Evolutionary conservation across 2,888 invertebrate genomes (phyloP).

Genomic region (Metallyticus violacea): DNA sequence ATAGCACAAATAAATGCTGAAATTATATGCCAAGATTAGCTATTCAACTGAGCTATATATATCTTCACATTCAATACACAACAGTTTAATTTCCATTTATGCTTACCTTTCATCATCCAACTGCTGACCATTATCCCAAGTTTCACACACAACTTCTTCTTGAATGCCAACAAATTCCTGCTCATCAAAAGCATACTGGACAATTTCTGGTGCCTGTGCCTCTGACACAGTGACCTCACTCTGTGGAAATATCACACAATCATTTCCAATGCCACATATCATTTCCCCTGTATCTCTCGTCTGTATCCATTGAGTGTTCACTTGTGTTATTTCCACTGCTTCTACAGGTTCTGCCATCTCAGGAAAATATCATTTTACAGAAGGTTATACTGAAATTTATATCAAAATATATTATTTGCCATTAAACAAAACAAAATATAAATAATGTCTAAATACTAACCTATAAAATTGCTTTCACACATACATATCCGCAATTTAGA

Average conservation of each 20-base stretch:
- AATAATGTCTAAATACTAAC: not conserved
- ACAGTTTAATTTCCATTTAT: not conserved
- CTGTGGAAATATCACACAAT: constrained; percentile 31
- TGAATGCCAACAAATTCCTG: constrained; percentile 52
- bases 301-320: not conserved
- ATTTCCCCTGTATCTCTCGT: constrained; percentile 46
- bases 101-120: constrained; percentile 62
- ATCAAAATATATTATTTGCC: not conserved
- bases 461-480: not conserved
- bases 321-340: not conserved
- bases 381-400: not conserved
- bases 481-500: not conserved
- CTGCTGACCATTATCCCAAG: constrained; percentile 71
- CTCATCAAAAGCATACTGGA: constrained; percentile 44
- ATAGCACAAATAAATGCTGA: too few species aligned
- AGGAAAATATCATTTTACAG: not conserved
- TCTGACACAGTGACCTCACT: constrained; percentile 1
- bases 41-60: too few species aligned
- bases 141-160: constrained; percentile 73
- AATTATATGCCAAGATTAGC: too few species aligned
- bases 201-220: constrained; percentile 5
- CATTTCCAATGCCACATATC: constrained; percentile 50
- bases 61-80: not conserved
- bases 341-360: not conserved
- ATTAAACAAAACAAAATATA: too few species aligned